Evolutionary conservation across 2,888 invertebrate genomes (phyloP), one percentile per base, ranked within the genome.

Genomic region (Podabrus alpinus): DNA sequence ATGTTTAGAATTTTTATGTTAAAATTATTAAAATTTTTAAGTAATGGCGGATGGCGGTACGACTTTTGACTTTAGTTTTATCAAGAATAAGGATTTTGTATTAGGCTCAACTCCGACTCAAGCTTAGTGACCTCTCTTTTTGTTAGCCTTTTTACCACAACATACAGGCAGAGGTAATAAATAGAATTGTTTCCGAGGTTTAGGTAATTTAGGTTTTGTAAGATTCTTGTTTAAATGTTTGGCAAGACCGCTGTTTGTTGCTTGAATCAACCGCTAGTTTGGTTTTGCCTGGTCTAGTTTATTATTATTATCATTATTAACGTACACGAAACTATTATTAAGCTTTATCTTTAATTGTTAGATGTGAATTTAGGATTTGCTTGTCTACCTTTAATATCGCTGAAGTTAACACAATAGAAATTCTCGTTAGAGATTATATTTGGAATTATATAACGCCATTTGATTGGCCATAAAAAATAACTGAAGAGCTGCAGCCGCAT

Each of bases 191-290:
- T 83, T 82, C 83, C 81, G 81, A 81, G 82, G 81, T 81, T 64
- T 81, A 77, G 81, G 82, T 82, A 82, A 83, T 83, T 83, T 82
- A 78, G 82, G 82, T 83, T 84, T 83, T 82, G 83, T 81, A 81
- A 81, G 79, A 79, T 77, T 79, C 79, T 81, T 82, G 82, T 84
- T 83, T 80, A 81, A 81, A 81, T 76, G 77, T 72, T 73, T 69
- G 66, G 72, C 72, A 66, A 68, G 71, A 74, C 67, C 71, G 61
- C 68, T 71, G 66, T 74, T 74, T 74, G 73, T 25, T 75, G 73
- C 69, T 64, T 13, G 62, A 64, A 64, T 64, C 62, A 60, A 69
- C 25, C 69, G 29, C 59, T 15, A 66, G 69, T 45, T 69, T 69
- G 45, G 73, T 71, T 69, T 73, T 60, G 73, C 69, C 61, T 29